Evolutionary conservation across 30 jellyfish, hydroid and myxozoan genomes (phyloP).

Genomic region (Nemopilema nomurai): DNA sequence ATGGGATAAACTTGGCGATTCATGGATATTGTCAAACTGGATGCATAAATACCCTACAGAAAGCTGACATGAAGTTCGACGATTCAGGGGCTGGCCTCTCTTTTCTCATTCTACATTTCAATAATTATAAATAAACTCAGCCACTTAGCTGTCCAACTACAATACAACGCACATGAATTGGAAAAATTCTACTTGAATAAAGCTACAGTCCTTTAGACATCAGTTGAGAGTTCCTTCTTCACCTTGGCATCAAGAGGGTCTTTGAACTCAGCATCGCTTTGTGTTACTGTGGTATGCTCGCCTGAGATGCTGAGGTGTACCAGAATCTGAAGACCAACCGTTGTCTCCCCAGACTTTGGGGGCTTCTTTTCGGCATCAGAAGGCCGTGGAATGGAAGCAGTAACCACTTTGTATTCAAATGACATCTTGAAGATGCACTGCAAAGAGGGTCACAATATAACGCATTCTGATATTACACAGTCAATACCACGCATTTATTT

Average conservation of each 20-base stretch:
- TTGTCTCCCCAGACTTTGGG: constrained; percentile 22
- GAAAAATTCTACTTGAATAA: too few relatives aligned
- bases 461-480: too few relatives aligned
- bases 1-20: too few relatives aligned
- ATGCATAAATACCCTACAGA: background rate
- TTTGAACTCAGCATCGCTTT: constrained; percentile 5
- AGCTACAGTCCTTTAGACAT: background rate
- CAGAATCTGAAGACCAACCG: constrained; percentile 57
- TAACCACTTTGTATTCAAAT: constrained; percentile 71
- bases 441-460: background rate
- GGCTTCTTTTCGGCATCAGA: constrained; percentile 30
- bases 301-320: constrained; percentile 36
- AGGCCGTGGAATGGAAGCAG: constrained; percentile 64
- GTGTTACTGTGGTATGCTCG: background rate
- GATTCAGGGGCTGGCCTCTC: background rate
- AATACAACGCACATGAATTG: background rate
- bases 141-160: background rate
- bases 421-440: constrained; percentile 75
- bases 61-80: background rate
- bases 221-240: constrained; percentile 5
- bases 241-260: constrained; percentile 32
- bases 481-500: too few relatives aligned
- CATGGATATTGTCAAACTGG: background rate
- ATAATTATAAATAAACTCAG: background rate
- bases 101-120: background rate